phyloP scores from a whole-genome alignment of 2,888 invertebrate genomes.

The Drosophila sordidula region DNA sequence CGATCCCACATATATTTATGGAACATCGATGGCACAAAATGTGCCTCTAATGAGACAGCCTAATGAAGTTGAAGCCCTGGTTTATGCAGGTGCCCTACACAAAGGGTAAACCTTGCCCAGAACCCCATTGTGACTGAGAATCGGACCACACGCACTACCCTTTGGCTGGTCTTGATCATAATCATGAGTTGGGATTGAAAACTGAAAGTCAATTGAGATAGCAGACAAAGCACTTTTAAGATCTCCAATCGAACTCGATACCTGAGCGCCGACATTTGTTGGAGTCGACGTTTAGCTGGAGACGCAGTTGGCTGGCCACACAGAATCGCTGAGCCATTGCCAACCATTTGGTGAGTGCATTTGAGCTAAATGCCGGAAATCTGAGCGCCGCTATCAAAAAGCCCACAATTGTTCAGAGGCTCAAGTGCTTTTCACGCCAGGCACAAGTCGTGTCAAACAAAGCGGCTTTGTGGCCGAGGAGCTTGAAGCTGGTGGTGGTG shows the following conservation, averaged over 20 bases:
- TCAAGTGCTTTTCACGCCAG: conserved; percentile 74
- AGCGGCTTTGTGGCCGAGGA: conserved; percentile 60
- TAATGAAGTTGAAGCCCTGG: conserved; percentile 34
- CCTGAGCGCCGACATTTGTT: conserved; percentile 13
- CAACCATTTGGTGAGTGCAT: conserved; percentile 48
- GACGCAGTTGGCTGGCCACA: conserved; percentile 27
- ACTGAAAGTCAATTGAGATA: conserved; percentile 42
- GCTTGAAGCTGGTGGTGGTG: conserved; percentile 9
- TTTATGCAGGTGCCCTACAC: conserved; percentile 29
- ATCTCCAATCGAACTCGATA: conserved; percentile 29
- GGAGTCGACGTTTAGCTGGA: conserved; percentile 1
- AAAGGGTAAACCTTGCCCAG: neutral
- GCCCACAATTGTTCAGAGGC: conserved; percentile 56
- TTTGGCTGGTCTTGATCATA: conserved; percentile 22
- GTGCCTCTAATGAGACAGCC: conserved; percentile 42
- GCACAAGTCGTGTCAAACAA: conserved; percentile 59
- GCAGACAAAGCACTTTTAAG: conserved; percentile 18
- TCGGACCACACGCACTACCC: conserved; percentile 48
- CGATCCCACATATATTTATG: conserved; percentile 16
- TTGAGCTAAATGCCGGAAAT: conserved; percentile 58
- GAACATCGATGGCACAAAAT: conserved; percentile 25
- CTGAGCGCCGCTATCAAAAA: conserved; percentile 44
- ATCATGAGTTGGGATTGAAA: conserved; percentile 25
- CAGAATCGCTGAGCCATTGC: conserved; percentile 28
- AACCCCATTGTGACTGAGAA: conserved; percentile 22